Base-by-base conservation (phyloP, 2,888 invertebrate genomes). In the Drosophila prostipennis region DNA sequence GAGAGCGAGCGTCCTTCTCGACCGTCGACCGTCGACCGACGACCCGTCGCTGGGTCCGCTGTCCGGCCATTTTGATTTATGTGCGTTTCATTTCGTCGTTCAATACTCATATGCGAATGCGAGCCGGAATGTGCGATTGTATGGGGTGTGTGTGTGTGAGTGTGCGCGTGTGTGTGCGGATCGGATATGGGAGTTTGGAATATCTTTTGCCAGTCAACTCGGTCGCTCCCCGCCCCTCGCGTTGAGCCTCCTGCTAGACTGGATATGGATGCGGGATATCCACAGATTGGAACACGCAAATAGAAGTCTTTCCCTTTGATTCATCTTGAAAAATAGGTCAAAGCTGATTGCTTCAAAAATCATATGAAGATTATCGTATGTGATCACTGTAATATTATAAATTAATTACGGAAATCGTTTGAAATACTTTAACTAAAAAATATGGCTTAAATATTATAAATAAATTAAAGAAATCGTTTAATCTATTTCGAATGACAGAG, bases 51-150 rank as follows among this genome's bases (percentile, higher is more conserved):
- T 81, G 68, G 85, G 79, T 80, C 81, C 86, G 86, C 90, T 87
- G 91, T 89, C 91, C 91, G 88, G 90, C 91, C 91, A 91, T 91
- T 91, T 91, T 91, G 91, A 91, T 91, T 91, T 91, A 91, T 91
- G 90, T 85, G 85, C 88, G 88, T 89, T 89, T 90, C 87, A 89
- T 90, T 90, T 89, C 91, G 87, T 86, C 87, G 90, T 90, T 91
- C 91, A 91, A 90, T 90, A 89, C 87, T 90, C 90, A 89, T 87
- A 90, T 87, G 86, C 86, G 89, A 89, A 90, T 87, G 86, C 86
- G 89, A 89, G 89, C 85, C 79, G 89, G 83, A 80, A 80, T 86
- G 77, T 89, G 80, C 51, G 65, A 65, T 46, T 65, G 65, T 58
- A 42, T 42, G 42, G 19, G 8, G 49, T 3, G 37, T 36, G 23